A percentile compares a stretch with the other conserved stretches of the same genome.
phyloP scores from a whole-genome alignment of 2,113 vertebrate species.

The Phaethornis superciliosus region DNA sequence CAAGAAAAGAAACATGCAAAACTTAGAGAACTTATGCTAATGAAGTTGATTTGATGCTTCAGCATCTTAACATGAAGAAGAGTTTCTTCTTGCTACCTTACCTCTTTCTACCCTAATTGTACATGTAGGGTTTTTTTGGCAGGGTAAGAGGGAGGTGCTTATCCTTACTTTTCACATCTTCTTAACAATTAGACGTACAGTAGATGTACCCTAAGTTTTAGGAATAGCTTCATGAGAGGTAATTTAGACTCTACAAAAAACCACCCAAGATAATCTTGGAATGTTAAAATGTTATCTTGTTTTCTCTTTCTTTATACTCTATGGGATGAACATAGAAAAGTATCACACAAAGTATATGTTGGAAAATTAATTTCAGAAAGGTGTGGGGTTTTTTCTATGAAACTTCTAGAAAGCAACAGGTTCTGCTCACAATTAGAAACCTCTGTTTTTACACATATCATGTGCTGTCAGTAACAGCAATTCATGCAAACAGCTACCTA shows the following conservation, averaged over 20 bases:
- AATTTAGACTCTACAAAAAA: not conserved
- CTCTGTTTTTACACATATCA: not conserved
- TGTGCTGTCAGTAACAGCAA: not conserved
- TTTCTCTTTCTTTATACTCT: not conserved
- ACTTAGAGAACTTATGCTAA: not conserved
- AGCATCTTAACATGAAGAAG: not conserved
- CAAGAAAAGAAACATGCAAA: not conserved
- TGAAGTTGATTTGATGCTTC: not conserved
- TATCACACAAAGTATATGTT: not conserved
- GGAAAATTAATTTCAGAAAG: not conserved
- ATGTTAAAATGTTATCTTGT: not conserved
- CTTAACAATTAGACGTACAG: not conserved
- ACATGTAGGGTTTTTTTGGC: not conserved
- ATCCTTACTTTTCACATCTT: not conserved
- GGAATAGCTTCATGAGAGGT: not conserved
- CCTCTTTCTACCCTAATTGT: not conserved
- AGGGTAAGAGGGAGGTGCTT: not conserved
- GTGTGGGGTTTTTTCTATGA: fast-evolving
- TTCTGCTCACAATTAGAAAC: not conserved
- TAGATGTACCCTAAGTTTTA: not conserved
- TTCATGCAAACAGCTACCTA: not conserved
- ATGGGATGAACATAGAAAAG: not conserved
- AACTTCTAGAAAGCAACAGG: not conserved
- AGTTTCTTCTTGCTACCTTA: not conserved
- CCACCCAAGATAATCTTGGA: not conserved